Evolutionary conservation across 37 sponge, comb jelly and placozoan genomes (phyloP).

Genomic region (Petrosia ficiformis): DNA sequence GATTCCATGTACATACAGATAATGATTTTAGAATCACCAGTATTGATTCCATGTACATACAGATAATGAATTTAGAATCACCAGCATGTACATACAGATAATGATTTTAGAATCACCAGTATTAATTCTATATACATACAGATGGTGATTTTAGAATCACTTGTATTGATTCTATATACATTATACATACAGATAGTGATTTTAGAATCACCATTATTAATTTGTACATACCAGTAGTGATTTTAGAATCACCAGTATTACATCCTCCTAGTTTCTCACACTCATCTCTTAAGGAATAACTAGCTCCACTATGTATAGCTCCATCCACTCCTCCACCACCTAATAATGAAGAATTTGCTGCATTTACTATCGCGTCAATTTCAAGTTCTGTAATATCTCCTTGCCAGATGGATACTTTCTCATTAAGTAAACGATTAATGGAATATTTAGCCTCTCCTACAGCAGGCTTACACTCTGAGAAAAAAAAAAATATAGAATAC

Average conservation of each 20-base stretch:
- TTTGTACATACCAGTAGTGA: slow-evolving; percentile 42
- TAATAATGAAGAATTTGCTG: slow-evolving; percentile 86
- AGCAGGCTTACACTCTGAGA: not conserved
- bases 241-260: slow-evolving; percentile 69
- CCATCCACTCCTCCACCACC: slow-evolving; percentile 98
- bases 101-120: not conserved
- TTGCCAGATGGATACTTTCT: slow-evolving; percentile 81
- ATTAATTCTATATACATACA: slow-evolving; percentile 1
- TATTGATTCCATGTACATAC: too few species aligned
- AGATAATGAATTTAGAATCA: too few species aligned
- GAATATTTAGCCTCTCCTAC: not conserved
- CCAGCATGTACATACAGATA: not conserved
- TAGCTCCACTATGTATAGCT: slow-evolving; percentile 87
- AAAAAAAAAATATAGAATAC: not conserved
- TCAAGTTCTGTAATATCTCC: slow-evolving; percentile 91
- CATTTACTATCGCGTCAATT: slow-evolving; percentile 97
- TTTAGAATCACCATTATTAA: not conserved
- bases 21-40: too few species aligned
- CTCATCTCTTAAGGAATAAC: slow-evolving; percentile 56
- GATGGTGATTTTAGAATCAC: slow-evolving; percentile 35
- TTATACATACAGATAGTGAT: slow-evolving; percentile 39
- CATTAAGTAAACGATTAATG: slow-evolving; percentile 33
- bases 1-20: too few species aligned
- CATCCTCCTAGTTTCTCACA: slow-evolving; percentile 72
- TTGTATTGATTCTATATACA: not conserved